A percentile compares a stretch with the other conserved stretches of the same genome.
These are phyloP conservation scores for Thamnophis elegans DNA, from an alignment of 2,797 vertebrate genomes.

Conservation along the genomic window DNA sequence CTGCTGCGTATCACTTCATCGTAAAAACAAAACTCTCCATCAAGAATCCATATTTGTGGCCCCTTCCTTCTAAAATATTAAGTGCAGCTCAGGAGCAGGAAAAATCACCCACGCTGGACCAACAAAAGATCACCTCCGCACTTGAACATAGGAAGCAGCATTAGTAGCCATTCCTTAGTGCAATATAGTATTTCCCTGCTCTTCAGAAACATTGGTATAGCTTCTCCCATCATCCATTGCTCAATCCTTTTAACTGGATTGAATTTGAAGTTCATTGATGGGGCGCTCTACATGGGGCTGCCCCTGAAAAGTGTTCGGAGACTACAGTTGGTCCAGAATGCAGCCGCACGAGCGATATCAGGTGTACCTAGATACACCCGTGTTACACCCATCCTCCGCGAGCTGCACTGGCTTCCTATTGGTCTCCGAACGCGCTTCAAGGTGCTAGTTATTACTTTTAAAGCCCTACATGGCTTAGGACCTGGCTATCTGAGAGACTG, in stretches of 20 bases:
- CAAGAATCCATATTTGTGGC: background rate
- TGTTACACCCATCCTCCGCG: no score
- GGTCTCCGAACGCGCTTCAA: no score
- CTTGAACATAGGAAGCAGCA: background rate
- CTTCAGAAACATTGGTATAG: background rate
- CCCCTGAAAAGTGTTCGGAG: no score
- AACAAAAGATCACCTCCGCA: background rate
- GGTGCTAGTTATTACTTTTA: no score
- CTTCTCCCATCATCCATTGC: background rate
- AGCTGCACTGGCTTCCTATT: no score
- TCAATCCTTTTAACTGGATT: background rate
- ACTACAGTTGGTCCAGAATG: no score
- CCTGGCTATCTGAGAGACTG: no score
- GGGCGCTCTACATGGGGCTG: no score
- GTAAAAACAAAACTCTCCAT: background rate
- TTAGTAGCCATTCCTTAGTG: background rate
- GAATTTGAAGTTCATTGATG: background rate
- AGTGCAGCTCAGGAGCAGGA: background rate
- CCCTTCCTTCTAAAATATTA: background rate
- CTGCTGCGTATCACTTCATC: background rate
- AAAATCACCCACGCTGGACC: background rate
- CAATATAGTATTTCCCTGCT: background rate
- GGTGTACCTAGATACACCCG: no score
- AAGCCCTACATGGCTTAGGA: no score
- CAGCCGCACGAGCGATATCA: no score